Evolutionary conservation across 1,140 invertebrate genomes (phyloP), one percentile per base, ranked within the genome.

Genomic region (Harlomillsia oculata): DNA sequence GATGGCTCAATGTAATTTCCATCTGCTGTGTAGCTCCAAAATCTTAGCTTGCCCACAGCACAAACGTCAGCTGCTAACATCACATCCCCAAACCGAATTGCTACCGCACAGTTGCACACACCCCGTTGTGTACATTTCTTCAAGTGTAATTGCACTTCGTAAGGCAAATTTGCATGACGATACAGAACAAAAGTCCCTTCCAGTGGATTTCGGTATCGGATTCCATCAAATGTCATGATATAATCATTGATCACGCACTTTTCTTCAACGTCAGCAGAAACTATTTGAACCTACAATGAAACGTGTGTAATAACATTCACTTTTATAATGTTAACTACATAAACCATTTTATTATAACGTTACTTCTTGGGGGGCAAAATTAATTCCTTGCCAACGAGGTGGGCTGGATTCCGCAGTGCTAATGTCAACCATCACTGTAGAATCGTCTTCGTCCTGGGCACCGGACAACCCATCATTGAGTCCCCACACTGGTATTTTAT

Each of bases 181-280:
- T 66, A 67, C 3, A 67, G 41, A 11, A 67, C 58, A 49, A 67
- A 67, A 14, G 44, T 60, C 14, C 66, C 66, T 53, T 66, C 61
- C 26, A 64, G 40, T 5, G 39, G 34, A 52, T 67, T 63, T n/a
- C 20, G 13, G 34, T 66, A 67, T 14, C 32, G 29, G 1, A 66
- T 29, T 6, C 62, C 64, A 53, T 67, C 66, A 56, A 67, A 67
- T 11, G 66, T 67, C 13, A 59, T 44, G 9, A 64, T 58, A 21
- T 50, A 51, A 11, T 53, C 58, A 32, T 56, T 53, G 1, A 50
- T 48, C 21, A 40, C 49, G 28, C 66, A 67, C 30, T 54, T 55
- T 53, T 63, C 64, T n/a, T 40, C 45, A 0, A 64, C 64, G 50
- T 67, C 64, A 39, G 51, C 61, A 36, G 59, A 59, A 11, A 26